phyloP scores from a whole-genome alignment of 2,888 invertebrate genomes.

The Ophion costatus region DNA sequence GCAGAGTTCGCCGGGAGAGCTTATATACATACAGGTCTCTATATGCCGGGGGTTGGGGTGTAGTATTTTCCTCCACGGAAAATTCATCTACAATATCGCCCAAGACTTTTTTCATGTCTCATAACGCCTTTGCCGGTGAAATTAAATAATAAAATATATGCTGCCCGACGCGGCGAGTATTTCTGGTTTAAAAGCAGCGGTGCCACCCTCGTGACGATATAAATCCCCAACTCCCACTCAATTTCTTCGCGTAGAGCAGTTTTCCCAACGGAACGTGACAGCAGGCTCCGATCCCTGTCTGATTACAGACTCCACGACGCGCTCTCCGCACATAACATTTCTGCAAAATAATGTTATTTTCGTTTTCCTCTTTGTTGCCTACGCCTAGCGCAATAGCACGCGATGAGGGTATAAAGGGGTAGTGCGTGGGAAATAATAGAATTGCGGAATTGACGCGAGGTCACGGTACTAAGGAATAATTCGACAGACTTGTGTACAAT shows the following conservation, averaged over 20 bases:
- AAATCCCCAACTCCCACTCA: not conserved
- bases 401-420: too few species aligned
- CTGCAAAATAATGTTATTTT: too few species aligned
- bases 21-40: constrained; percentile 7
- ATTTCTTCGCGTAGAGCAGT: not conserved
- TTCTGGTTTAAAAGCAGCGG: constrained; percentile 46
- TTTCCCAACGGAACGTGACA: not conserved
- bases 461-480: too few species aligned
- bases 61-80: constrained; percentile 70
- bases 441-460: too few species aligned
- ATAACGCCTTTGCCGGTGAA: constrained; percentile 79
- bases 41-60: not conserved
- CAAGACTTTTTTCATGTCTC: constrained; percentile 80
- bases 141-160: constrained; percentile 83
- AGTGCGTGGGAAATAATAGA: too few species aligned
- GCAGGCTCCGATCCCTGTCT: not conserved
- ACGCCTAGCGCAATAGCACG: too few species aligned
- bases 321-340: constrained; percentile 39
- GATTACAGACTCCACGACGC: not conserved
- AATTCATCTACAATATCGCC: constrained; percentile 82
- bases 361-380: too few species aligned
- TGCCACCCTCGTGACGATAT: constrained; percentile 22
- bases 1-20: constrained; percentile 25
- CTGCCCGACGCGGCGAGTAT: constrained; percentile 53
- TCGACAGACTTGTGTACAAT: too few species aligned